Conservation (phyloP, 2,888 invertebrate genomes). For the Capitulum mitella region DNA sequence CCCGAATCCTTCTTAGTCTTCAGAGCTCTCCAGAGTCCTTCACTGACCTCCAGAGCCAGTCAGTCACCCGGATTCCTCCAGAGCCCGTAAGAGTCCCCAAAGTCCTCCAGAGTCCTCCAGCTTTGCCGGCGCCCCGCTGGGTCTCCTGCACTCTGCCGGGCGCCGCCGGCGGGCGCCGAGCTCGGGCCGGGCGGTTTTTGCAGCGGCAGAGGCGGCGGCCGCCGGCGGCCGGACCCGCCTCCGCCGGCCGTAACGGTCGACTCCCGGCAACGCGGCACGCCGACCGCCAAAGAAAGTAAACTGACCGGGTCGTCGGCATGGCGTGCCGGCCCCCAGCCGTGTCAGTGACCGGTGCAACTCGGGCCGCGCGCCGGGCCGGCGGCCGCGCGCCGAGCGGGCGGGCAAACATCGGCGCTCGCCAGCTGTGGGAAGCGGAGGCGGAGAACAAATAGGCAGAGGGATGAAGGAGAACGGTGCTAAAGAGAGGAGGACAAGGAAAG, state of each 20-base stretch:
- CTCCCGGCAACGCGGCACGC: neutral
- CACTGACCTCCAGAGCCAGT: no score
- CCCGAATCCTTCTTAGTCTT: no score
- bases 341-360: conserved; percentile 1
- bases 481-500: neutral
- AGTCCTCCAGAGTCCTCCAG: no score
- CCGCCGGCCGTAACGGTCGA: neutral
- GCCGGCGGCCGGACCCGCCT: neutral
- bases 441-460: no score
- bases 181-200: neutral
- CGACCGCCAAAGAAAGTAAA: neutral
- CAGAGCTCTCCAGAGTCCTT: no score
- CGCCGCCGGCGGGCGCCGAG: neutral
- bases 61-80: no score
- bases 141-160: no score
- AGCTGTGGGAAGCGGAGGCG: no score
- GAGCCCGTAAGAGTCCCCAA: no score
- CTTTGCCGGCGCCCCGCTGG: no score
- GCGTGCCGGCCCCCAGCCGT: neutral
- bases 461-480: neutral
- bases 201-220: neutral
- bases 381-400: neutral
- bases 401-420: no score
- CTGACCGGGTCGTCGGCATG: neutral
- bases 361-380: neutral